Conservation (phyloP, 1,140 invertebrate genomes). For the Vanessa tameamea region DNA sequence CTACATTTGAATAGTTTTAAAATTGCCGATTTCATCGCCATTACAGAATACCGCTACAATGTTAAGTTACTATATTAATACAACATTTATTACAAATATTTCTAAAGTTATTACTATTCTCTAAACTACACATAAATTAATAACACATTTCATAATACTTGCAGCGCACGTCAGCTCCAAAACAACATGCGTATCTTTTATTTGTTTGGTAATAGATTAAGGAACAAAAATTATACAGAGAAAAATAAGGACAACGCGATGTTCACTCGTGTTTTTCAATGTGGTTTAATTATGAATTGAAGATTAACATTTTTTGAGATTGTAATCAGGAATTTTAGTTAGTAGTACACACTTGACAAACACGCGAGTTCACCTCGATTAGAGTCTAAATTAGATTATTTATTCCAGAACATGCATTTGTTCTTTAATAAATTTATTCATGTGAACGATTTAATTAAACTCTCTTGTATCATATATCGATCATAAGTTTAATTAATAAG, state of each 20-base stretch:
- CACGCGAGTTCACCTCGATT: not conserved
- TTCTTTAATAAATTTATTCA: too few species aligned
- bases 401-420: not conserved
- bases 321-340: too few species aligned
- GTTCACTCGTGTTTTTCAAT: too few species aligned
- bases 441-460: too few species aligned
- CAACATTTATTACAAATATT: conserved; percentile 45
- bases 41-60: conserved; percentile 18
- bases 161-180: conserved; percentile 39
- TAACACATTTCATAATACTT: conserved; percentile 72
- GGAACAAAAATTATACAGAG: conserved; percentile 2
- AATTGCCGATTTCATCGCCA: conserved; percentile 7
- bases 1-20: conserved; percentile 9
- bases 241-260: not conserved
- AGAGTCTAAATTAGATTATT: not conserved
- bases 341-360: not conserved
- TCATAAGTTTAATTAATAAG: not conserved
- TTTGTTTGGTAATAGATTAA: conserved; percentile 19
- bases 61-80: conserved; percentile 33
- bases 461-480: too few species aligned
- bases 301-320: too few species aligned
- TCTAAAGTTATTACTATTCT: conserved; percentile 43
- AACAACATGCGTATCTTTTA: conserved; percentile 21
- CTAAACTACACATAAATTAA: conserved; percentile 70
- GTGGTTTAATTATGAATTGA: too few species aligned